Percentiles rank a stretch among this genome's conserved stretches.
phyloP scores from a whole-genome alignment of 1,140 invertebrate genomes.

The Caenorhabditis latens region DNA sequence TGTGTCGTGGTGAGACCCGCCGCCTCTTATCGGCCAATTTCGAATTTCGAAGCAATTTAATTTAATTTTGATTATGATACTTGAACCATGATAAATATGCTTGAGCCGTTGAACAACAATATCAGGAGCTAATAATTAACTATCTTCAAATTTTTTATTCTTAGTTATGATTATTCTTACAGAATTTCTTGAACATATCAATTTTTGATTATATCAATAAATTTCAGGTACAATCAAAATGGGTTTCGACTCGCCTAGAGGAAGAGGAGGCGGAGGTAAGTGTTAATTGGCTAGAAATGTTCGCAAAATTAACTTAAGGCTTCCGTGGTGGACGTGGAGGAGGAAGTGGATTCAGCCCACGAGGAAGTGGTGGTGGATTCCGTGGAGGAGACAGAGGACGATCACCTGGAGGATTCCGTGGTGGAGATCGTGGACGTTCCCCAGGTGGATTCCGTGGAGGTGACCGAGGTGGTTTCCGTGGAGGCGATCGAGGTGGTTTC shows the following conservation, averaged over 20 bases:
- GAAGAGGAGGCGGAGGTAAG: constrained; percentile 28
- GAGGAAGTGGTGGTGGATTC: constrained; percentile 15
- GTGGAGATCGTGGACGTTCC: constrained; percentile 12
- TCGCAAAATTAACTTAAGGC: neutral
- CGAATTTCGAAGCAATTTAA: constrained; percentile 10
- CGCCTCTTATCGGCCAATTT: constrained; percentile 25
- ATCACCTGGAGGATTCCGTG: constrained; percentile 35
- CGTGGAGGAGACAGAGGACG: constrained; percentile 46
- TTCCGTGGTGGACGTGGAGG: constrained; percentile 44
- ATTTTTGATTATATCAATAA: neutral
- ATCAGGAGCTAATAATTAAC: too few relatives aligned
- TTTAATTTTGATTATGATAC: neutral
- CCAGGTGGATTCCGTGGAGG: constrained; percentile 54
- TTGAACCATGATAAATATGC: too few relatives aligned
- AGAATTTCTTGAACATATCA: too few relatives aligned
- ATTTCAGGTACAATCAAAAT: constrained; percentile 27
- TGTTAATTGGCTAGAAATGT: neutral
- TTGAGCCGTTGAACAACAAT: too few relatives aligned
- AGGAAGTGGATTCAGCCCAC: neutral
- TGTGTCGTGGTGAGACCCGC: constrained; percentile 16
- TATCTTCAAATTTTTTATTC: too few relatives aligned
- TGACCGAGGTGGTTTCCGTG: neutral
- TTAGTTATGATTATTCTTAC: too few relatives aligned
- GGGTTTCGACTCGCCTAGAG: constrained; percentile 46
- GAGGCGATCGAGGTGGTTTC: neutral